Percentiles rank a stretch among this genome's conserved stretches.
Conservation (phyloP, 2,797 vertebrate species). For the Paratrypauchen microcephalus region DNA sequence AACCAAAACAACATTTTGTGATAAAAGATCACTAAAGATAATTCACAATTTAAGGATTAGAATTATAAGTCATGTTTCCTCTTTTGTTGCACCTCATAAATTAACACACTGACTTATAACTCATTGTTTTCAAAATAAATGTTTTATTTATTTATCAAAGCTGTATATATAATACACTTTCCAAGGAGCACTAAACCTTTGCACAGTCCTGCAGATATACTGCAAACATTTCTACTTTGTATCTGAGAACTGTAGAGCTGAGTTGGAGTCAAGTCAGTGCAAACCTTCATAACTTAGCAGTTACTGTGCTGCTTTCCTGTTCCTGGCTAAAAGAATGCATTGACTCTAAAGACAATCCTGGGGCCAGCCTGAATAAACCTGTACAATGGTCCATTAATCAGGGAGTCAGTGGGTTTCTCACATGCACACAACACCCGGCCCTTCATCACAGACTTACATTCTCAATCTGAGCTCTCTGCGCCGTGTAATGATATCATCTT, state of each 20-base stretch:
- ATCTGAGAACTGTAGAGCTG: neutral
- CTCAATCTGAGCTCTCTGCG: conserved; percentile 55
- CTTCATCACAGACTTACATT: conserved; percentile 58
- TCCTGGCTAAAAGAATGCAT: conserved; percentile 65
- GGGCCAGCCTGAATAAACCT: conserved; percentile 63
- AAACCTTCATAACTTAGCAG: conserved; percentile 38
- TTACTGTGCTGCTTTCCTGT: conserved; percentile 45
- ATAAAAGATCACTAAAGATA: neutral
- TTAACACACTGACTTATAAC: too few relatives aligned
- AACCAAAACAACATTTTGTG: too few relatives aligned
- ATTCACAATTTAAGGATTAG: neutral
- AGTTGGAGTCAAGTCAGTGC: neutral
- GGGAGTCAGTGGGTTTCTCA: conserved; percentile 24
- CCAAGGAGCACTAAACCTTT: neutral
- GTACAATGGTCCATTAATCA: conserved; percentile 66
- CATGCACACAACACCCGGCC: conserved; percentile 30
- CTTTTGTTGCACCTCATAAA: too few relatives aligned
- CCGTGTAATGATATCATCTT: conserved; percentile 70
- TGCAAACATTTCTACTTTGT: neutral
- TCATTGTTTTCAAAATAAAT: too few relatives aligned
- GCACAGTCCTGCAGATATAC: neutral
- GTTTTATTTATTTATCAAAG: too few relatives aligned
- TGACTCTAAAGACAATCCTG: conserved; percentile 45
- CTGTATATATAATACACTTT: neutral
- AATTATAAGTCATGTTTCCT: too few relatives aligned